phyloP scores from a whole-genome alignment of 2,888 invertebrate genomes.

The Nemurella pictetii region DNA sequence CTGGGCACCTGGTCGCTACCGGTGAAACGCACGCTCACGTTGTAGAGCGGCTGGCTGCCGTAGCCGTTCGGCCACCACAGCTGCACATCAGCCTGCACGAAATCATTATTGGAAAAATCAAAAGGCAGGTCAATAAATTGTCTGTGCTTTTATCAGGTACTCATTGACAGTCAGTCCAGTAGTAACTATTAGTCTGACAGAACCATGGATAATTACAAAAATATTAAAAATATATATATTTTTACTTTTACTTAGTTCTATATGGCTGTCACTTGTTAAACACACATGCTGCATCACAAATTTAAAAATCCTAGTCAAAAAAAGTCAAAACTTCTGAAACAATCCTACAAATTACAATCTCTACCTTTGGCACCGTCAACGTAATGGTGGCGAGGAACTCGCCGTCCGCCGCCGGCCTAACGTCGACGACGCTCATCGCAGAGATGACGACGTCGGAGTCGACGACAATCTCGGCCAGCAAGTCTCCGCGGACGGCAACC shows the following conservation, averaged over 20 bases:
- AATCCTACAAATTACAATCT: background rate
- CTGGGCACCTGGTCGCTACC: slow-evolving; percentile 49
- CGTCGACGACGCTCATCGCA: background rate
- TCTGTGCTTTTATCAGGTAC: background rate
- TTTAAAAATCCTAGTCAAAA: no score
- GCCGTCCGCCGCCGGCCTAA: slow-evolving; percentile 21
- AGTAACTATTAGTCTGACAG: no score
- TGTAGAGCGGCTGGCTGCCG: slow-evolving; percentile 78
- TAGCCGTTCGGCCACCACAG: slow-evolving; percentile 97
- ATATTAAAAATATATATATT: background rate
- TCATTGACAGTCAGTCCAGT: background rate
- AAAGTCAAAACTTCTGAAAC: background rate
- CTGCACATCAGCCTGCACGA: slow-evolving; percentile 55
- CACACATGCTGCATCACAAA: no score
- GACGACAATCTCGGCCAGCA: slow-evolving; percentile 26
- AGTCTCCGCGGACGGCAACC: slow-evolving; percentile 2
- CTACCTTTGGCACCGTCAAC: slow-evolving; percentile 20
- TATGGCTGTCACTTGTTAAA: no score
- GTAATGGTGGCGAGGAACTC: slow-evolving; percentile 15
- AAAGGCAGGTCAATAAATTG: slow-evolving; percentile 34
- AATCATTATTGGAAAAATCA: background rate
- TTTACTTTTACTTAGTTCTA: no score
- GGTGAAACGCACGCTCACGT: slow-evolving; percentile 59
- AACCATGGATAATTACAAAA: background rate
- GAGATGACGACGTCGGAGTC: background rate